Conservation (phyloP, 2,797 vertebrate species). For the Halcyon leucocephala region DNA sequence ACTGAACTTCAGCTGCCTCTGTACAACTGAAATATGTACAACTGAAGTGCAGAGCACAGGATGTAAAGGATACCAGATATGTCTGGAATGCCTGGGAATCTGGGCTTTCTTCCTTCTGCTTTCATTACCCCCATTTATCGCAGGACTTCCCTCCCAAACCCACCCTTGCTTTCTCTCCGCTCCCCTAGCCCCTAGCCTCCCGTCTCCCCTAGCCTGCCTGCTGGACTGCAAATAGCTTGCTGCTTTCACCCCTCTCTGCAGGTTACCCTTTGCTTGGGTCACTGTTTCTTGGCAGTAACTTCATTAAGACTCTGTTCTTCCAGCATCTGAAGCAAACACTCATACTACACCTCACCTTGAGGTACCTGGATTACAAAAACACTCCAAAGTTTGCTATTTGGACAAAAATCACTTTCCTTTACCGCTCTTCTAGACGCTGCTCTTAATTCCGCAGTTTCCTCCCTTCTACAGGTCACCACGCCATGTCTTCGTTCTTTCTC, state of each 20-base stretch:
- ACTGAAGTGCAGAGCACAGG: conserved; percentile 7
- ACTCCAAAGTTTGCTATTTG: background rate
- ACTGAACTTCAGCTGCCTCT: conserved; percentile 51
- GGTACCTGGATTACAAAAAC: background rate
- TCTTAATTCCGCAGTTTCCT: background rate
- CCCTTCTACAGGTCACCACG: background rate
- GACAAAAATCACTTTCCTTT: background rate
- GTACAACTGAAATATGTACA: background rate
- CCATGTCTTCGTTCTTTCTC: background rate
- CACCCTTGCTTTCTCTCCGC: background rate
- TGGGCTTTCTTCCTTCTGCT: conserved; percentile 5
- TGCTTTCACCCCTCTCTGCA: background rate
- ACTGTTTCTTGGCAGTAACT: background rate
- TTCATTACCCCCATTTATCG: conserved; percentile 17
- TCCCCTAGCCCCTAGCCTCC: background rate
- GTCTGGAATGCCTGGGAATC: conserved; percentile 65
- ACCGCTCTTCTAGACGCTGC: background rate
- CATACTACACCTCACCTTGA: background rate
- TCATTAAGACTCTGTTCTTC: background rate
- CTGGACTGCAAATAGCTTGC: background rate
- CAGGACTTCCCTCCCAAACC: conserved; percentile 1
- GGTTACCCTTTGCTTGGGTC: background rate
- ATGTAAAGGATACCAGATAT: conserved; percentile 57
- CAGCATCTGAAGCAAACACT: background rate
- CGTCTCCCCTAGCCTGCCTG: background rate